A percentile compares a stretch with the other conserved stretches of the same genome.
Evolutionary conservation across 2,888 invertebrate genomes (phyloP).

Genomic region (Drosophila robusta): DNA sequence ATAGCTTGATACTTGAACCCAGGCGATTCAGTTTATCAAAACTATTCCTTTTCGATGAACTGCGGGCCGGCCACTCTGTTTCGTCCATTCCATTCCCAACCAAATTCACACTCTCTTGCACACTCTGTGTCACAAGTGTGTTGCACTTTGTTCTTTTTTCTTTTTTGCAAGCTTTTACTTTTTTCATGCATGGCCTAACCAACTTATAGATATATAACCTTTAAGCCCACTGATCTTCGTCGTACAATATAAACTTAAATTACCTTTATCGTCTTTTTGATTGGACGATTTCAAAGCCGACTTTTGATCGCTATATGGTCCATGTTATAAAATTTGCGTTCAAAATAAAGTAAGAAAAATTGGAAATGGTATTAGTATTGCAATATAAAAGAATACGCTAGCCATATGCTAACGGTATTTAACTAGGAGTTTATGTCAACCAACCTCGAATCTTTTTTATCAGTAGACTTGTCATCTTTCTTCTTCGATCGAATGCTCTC

Average conservation of each 20-base stretch:
- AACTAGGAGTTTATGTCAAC: conserved; percentile 53
- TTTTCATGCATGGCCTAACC: conserved; percentile 46
- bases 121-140: conserved; percentile 35
- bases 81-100: conserved; percentile 48
- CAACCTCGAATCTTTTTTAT: conserved; percentile 87
- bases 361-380: conserved; percentile 9
- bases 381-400: no score
- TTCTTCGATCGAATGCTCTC: conserved; percentile 64
- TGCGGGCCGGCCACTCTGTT: conserved; percentile 4
- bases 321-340: conserved; percentile 4
- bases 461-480: conserved; percentile 85
- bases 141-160: conserved; percentile 28
- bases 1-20: no score
- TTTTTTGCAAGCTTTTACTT: conserved; percentile 41
- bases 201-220: conserved; percentile 44
- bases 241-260: conserved; percentile 64
- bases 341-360: conserved; percentile 12
- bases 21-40: no score
- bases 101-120: conserved; percentile 82
- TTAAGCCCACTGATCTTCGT: conserved; percentile 53
- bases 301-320: conserved; percentile 73
- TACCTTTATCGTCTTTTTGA: conserved; percentile 85
- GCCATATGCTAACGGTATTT: no score
- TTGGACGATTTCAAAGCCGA: conserved; percentile 74
- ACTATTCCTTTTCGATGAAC: not conserved